Evolutionary conservation across 2,888 invertebrate genomes (phyloP).

Genomic region (Tenthredo mesomela): DNA sequence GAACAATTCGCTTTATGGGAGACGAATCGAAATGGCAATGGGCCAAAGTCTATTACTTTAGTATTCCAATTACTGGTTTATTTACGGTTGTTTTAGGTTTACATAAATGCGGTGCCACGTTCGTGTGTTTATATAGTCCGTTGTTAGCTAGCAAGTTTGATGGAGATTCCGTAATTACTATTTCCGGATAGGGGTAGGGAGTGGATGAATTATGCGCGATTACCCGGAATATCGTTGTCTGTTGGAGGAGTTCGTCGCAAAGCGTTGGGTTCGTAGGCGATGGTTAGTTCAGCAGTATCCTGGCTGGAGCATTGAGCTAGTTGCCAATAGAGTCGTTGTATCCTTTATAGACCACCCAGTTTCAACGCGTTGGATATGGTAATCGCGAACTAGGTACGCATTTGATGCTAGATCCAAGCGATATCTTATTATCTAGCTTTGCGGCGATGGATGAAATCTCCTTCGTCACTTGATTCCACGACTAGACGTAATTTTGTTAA

Average conservation of each 20-base stretch:
- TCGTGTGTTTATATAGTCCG: conserved; percentile 46
- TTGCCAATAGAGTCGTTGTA: conserved; percentile 42
- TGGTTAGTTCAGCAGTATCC: conserved; percentile 42
- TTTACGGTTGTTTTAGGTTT: conserved; percentile 24
- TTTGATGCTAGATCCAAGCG: conserved; percentile 24
- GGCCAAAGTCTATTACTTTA: conserved; percentile 31
- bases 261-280: conserved; percentile 12
- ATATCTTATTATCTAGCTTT: conserved; percentile 46
- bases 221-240: conserved; percentile 52
- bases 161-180: conserved; percentile 56
- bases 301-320: conserved; percentile 1
- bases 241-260: conserved; percentile 21
- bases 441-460: conserved; percentile 42
- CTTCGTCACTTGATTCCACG: conserved; percentile 13
- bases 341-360: conserved; percentile 42
- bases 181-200: conserved; percentile 22
- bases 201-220: conserved; percentile 53
- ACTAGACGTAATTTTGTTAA: conserved; percentile 39
- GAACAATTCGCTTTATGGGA: background rate
- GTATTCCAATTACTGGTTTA: conserved; percentile 38
- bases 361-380: background rate
- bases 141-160: conserved; percentile 53
- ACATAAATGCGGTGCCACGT: conserved; percentile 23
- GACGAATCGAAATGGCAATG: conserved; percentile 14
- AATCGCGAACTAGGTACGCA: conserved; percentile 21